These are phyloP conservation scores for Tenodera sinensis DNA, from an alignment of 2,888 invertebrate species.

Conservation along the genomic window DNA sequence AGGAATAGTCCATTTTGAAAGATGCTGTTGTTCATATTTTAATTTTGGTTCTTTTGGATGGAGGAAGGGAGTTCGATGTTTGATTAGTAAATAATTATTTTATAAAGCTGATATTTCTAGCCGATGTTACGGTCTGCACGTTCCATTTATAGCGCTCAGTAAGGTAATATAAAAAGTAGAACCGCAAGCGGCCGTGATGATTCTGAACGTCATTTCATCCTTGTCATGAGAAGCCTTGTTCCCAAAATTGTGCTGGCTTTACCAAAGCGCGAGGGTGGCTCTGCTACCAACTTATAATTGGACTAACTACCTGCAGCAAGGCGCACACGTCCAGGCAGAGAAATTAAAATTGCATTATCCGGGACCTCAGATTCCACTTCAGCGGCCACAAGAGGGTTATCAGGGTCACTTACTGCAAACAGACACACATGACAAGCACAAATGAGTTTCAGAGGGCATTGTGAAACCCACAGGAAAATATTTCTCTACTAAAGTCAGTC, in stretches of 20 bases:
- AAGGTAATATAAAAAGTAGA: too few species aligned
- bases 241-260: background rate
- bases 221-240: too few species aligned
- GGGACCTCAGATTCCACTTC: background rate
- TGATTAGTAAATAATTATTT: too few species aligned
- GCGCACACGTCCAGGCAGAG: background rate
- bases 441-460: background rate
- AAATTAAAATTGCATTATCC: background rate
- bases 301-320: background rate
- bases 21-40: too few species aligned
- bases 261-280: background rate
- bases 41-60: too few species aligned
- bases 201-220: too few species aligned
- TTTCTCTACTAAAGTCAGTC: background rate
- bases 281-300: background rate
- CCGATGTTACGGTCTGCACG: too few species aligned
- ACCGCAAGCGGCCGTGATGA: too few species aligned
- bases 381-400: background rate
- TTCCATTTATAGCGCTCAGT: too few species aligned
- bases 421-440: background rate
- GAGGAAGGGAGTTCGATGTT: too few species aligned
- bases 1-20: too few species aligned
- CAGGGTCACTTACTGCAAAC: background rate
- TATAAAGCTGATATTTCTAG: too few species aligned
- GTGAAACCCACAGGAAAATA: background rate